Evolutionary conservation across 2,888 invertebrate genomes (phyloP).

Genomic region (Zootermopsis nevadensis): DNA sequence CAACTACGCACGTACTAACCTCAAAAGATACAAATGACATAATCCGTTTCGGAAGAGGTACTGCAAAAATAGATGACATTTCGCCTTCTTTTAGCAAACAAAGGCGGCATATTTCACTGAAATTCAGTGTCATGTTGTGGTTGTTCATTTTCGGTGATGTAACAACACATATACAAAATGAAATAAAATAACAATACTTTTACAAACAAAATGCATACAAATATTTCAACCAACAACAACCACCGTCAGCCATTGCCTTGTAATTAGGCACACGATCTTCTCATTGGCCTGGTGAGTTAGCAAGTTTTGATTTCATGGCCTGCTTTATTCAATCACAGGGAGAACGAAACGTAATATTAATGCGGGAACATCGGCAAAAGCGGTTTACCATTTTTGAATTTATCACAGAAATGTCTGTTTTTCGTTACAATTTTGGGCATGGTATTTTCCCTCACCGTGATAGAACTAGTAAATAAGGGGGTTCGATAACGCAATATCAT

Average conservation of each 20-base stretch:
- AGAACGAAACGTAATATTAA: too few species aligned
- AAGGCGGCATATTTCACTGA: slow-evolving; percentile 48
- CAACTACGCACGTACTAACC: slow-evolving; percentile 37
- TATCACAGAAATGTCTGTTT: too few species aligned
- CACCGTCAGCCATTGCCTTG: neutral
- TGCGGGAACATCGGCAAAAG: too few species aligned
- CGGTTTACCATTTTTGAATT: too few species aligned
- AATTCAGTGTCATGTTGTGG: slow-evolving; percentile 34
- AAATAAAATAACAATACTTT: neutral
- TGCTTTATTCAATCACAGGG: neutral
- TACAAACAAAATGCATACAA: neutral
- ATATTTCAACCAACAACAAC: neutral
- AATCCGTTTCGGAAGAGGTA: slow-evolving; percentile 43
- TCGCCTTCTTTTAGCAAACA: slow-evolving; percentile 43
- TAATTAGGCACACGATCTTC: neutral
- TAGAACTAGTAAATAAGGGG: too few species aligned
- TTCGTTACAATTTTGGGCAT: too few species aligned
- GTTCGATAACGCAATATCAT: too few species aligned
- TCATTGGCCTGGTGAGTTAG: neutral
- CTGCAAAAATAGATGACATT: slow-evolving; percentile 46
- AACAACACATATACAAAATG: neutral
- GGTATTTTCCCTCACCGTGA: too few species aligned
- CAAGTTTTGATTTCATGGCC: neutral
- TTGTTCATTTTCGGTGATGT: neutral
- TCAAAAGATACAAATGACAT: slow-evolving; percentile 47